phyloP scores from a whole-genome alignment of 2,113 vertebrate genomes.

The Cebidichthys violaceus region DNA sequence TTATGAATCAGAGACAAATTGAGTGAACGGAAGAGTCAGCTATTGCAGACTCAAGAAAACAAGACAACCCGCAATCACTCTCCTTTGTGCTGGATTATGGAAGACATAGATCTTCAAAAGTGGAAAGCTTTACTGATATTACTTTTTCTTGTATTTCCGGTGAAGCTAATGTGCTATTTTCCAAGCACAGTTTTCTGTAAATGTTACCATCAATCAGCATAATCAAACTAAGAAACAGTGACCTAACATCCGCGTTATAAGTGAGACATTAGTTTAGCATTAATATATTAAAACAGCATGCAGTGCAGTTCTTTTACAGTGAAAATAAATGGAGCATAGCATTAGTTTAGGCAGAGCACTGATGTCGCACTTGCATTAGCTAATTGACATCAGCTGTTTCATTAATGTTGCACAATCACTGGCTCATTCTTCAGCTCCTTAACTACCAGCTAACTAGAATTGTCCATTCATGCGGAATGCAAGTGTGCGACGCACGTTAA shows the following conservation, averaged over 20 bases:
- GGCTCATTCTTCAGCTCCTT: constrained; percentile 25
- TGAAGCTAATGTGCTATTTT: neutral
- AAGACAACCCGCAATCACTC: neutral
- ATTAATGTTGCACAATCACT: constrained; percentile 12
- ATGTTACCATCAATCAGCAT: constrained; percentile 46
- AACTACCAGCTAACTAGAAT: neutral
- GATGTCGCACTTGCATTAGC: constrained; percentile 44
- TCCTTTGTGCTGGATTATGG: neutral
- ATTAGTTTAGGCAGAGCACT: constrained; percentile 10
- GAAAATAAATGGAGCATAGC: constrained; percentile 31
- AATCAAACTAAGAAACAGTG: constrained; percentile 29
- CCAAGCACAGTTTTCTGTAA: constrained; percentile 8
- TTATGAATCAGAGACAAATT: neutral
- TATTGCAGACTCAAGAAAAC: neutral
- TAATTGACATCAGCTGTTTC: constrained; percentile 41
- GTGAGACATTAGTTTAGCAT: constrained; percentile 34
- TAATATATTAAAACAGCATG: constrained; percentile 34
- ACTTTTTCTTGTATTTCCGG: neutral
- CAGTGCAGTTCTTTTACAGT: constrained; percentile 6
- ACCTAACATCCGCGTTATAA: constrained; percentile 31
- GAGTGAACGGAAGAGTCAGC: neutral
- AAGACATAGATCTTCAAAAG: constrained; percentile 6
- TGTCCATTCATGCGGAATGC: neutral
- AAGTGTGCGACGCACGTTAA: neutral
- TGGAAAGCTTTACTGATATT: neutral